Conservation (phyloP, 1,140 invertebrate genomes). For the Bilobella aurantiaca region DNA sequence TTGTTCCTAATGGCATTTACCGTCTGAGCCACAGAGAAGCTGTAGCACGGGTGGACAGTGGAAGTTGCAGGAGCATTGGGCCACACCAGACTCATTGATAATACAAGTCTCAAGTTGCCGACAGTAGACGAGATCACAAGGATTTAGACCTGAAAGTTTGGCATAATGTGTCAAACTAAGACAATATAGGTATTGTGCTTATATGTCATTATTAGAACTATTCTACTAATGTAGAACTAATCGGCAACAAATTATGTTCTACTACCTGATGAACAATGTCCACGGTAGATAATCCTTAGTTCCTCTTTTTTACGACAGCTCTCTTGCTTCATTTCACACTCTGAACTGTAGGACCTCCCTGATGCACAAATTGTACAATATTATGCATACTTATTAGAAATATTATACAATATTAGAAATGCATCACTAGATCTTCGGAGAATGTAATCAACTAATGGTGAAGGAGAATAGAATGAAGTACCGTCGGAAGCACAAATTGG, state of each 20-base stretch:
- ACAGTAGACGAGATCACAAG: constrained; percentile 64
- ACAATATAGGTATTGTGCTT: too few species aligned
- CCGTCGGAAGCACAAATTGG: not conserved
- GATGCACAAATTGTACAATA: not conserved
- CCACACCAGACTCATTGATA: constrained; percentile 69
- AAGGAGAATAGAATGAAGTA: too few species aligned
- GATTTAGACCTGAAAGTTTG: constrained; percentile 76
- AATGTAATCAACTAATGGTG: too few species aligned
- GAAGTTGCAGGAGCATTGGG: constrained; percentile 65
- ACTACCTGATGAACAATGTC: constrained; percentile 35
- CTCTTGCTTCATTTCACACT: constrained; percentile 51
- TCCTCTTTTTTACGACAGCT: constrained; percentile 59
- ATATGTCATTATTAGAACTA: too few species aligned
- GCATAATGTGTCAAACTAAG: too few species aligned
- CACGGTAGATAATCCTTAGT: constrained; percentile 60
- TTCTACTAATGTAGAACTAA: too few species aligned
- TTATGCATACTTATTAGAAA: not conserved
- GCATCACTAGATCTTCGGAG: too few species aligned
- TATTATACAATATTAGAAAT: too few species aligned
- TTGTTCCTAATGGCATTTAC: not conserved
- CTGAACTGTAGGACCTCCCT: constrained; percentile 42
- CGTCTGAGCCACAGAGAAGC: constrained; percentile 49
- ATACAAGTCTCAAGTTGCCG: constrained; percentile 62
- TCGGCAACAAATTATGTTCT: constrained; percentile 21
- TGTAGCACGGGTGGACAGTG: constrained; percentile 68